Percentiles rank a stretch among this genome's conserved stretches.
Conservation (phyloP, 2,797 vertebrate genomes). For the Moxostoma hubbsi region DNA sequence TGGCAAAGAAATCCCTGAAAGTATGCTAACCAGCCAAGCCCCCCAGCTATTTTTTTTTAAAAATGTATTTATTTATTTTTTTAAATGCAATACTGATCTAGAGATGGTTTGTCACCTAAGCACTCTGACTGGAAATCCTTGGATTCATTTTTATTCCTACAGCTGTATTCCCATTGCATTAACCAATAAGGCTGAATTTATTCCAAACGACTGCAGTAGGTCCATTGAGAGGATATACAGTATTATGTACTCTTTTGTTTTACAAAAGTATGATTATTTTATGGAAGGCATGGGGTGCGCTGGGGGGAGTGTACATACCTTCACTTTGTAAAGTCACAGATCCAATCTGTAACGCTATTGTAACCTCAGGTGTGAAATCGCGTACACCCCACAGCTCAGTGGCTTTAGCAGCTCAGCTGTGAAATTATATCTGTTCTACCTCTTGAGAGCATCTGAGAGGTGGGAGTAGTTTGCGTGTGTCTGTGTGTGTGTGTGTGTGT, state of each 20-base stretch:
- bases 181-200: neutral
- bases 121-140: neutral
- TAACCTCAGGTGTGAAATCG: conserved; percentile 77
- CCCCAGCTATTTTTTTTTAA: too few species aligned
- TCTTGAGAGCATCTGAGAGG: conserved; percentile 29
- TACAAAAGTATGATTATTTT: neutral
- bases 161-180: neutral
- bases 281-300: neutral
- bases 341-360: conserved; percentile 68
- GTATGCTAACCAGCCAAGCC: neutral
- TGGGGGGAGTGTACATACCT: conserved; percentile 5
- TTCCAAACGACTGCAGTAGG: neutral
- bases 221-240: conserved; percentile 1
- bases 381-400: conserved; percentile 64
- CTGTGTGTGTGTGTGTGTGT: neutral
- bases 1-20: too few species aligned
- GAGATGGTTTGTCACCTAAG: neutral
- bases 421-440: conserved; percentile 77
- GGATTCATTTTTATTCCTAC: neutral
- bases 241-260: conserved; percentile 22
- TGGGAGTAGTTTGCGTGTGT: neutral
- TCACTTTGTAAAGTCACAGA: conserved; percentile 67
- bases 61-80: too few species aligned
- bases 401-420: conserved; percentile 72
- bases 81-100: neutral